Percentiles rank a stretch among this genome's conserved stretches.
Evolutionary conservation across 1,140 invertebrate species (phyloP).

Genomic region (Zaprionus ornatus): DNA sequence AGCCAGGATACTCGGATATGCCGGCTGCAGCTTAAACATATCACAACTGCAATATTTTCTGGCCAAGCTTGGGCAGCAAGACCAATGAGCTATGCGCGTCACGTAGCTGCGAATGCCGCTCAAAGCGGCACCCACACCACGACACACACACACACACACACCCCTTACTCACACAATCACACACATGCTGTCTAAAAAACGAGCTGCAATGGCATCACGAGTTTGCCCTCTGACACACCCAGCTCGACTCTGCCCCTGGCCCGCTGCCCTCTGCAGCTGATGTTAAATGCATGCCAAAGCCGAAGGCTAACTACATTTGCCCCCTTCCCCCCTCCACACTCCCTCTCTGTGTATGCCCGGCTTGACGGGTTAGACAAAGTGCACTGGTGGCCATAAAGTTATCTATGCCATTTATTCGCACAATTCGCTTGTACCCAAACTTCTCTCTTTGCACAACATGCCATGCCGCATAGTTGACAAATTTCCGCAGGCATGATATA

Average conservation of each 20-base stretch:
- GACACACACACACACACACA: constrained; percentile 9
- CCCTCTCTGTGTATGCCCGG: constrained; percentile 24
- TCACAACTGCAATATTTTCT: constrained; percentile 79
- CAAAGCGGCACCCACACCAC: constrained; percentile 44
- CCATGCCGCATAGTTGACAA: constrained; percentile 68
- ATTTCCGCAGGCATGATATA: constrained; percentile 47
- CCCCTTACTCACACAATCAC: constrained; percentile 3
- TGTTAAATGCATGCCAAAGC: constrained; percentile 79
- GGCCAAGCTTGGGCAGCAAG: constrained; percentile 47
- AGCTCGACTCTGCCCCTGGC: constrained; percentile 9
- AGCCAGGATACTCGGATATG: constrained; percentile 11
- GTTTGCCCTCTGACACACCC: constrained; percentile 44
- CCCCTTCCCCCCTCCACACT: constrained; percentile 35
- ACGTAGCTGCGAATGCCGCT: constrained; percentile 61
- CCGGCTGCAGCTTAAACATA: constrained; percentile 63
- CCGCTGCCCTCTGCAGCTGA: constrained; percentile 41
- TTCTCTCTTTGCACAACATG: constrained; percentile 26
- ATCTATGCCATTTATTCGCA: constrained; percentile 74
- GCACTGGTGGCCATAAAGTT: constrained; percentile 71
- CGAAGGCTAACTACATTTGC: constrained; percentile 73
- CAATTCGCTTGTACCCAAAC: constrained; percentile 68
- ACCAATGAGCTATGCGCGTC: constrained; percentile 77
- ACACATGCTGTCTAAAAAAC: background rate
- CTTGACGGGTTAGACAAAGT: constrained; percentile 69
- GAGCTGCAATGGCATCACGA: constrained; percentile 49